These are phyloP conservation scores for Desoria tigrina DNA, from an alignment of 2,888 invertebrate species.

Conservation along the genomic window DNA sequence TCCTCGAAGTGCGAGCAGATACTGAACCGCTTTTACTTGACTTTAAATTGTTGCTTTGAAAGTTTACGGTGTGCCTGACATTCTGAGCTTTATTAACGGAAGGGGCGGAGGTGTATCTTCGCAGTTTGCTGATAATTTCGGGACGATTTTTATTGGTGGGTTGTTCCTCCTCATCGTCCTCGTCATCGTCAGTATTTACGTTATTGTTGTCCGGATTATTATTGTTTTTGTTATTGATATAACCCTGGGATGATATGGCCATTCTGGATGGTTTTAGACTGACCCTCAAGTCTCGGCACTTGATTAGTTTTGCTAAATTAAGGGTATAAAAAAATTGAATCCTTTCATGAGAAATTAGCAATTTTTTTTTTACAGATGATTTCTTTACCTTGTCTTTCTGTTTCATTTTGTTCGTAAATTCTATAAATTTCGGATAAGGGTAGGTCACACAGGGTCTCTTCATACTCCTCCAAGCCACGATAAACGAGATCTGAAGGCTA, in stretches of 20 bases:
- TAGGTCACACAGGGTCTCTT: slow-evolving; percentile 54
- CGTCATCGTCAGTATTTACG: slow-evolving; percentile 8
- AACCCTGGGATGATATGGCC: slow-evolving; percentile 8
- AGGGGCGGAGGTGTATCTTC: slow-evolving; percentile 34
- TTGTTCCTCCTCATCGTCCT: no score
- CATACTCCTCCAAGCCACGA: slow-evolving; percentile 56
- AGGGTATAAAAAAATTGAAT: slow-evolving; percentile 1
- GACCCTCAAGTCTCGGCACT: slow-evolving; percentile 52
- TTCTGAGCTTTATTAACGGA: slow-evolving; percentile 19
- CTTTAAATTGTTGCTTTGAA: slow-evolving; percentile 33
- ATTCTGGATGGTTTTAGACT: slow-evolving; percentile 31
- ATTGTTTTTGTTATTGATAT: not conserved
- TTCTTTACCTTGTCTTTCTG: slow-evolving; percentile 53
- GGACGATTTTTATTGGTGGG: no score
- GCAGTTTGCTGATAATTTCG: slow-evolving; percentile 14
- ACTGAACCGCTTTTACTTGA: slow-evolving; percentile 20
- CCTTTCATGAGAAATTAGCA: not conserved
- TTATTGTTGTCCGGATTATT: not conserved
- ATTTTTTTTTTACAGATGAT: not conserved
- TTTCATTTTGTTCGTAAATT: slow-evolving; percentile 54
- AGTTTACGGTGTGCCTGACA: slow-evolving; percentile 19
- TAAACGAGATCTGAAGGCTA: slow-evolving; percentile 58
- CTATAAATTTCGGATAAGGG: slow-evolving; percentile 53
- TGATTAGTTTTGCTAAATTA: slow-evolving; percentile 52
- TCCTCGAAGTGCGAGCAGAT: slow-evolving; percentile 19